Conservation (phyloP, 2,888 invertebrate species). For the Deroplatys truncata region DNA sequence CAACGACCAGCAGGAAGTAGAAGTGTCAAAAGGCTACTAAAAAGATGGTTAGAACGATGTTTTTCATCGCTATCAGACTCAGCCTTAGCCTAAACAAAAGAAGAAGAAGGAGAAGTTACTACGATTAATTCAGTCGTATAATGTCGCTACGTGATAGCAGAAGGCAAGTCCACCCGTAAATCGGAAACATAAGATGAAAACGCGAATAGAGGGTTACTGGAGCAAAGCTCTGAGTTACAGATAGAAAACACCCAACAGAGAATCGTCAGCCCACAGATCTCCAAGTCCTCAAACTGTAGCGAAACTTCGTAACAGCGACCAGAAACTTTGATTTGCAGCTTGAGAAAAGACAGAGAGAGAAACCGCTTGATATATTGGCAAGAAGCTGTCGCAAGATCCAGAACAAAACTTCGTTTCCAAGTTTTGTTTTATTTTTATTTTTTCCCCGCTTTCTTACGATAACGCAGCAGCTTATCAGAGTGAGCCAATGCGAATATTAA, state of each 20-base stretch:
- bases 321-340: neutral
- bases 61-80: no score
- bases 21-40: no score
- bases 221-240: neutral
- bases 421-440: neutral
- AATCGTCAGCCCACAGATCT: neutral
- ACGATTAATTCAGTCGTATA: no score
- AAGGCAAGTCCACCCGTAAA: no score
- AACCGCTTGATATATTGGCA: neutral
- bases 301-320: neutral
- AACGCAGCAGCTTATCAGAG: neutral
- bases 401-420: neutral
- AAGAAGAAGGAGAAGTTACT: no score
- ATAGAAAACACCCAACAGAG: neutral
- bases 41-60: no score
- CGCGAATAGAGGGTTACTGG: neutral
- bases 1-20: no score
- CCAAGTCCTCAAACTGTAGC: neutral
- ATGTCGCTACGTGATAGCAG: no score
- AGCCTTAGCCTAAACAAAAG: no score
- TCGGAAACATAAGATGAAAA: no score
- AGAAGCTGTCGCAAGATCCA: neutral
- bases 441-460: neutral
- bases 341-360: neutral
- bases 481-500: neutral